Evolutionary conservation across 2,888 invertebrate genomes (phyloP).

Genomic region (Drosophila prolongata): DNA sequence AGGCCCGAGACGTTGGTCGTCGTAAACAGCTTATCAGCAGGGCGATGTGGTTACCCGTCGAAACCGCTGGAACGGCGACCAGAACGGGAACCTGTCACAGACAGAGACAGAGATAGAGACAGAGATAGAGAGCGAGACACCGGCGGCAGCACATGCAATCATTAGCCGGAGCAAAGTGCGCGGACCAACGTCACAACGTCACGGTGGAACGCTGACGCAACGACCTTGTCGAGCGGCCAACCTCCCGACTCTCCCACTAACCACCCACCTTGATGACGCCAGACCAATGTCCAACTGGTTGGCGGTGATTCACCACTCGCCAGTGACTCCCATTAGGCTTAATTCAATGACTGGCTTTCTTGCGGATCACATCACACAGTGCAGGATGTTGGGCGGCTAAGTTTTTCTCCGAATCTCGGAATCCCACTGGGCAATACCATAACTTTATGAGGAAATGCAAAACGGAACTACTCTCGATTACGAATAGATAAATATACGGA

Average conservation of each 20-base stretch:
- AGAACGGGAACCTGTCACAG: slow-evolving; percentile 27
- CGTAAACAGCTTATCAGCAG: slow-evolving; percentile 56
- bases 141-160: slow-evolving; percentile 19
- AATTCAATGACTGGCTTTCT: slow-evolving; percentile 22
- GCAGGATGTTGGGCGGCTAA: slow-evolving; percentile 20
- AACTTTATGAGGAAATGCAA: slow-evolving; percentile 1
- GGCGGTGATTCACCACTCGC: slow-evolving; percentile 12
- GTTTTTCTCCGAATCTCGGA: slow-evolving; percentile 21
- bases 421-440: slow-evolving; percentile 16
- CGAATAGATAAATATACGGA: slow-evolving; percentile 7
- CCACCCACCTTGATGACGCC: slow-evolving; percentile 37
- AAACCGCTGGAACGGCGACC: slow-evolving; percentile 27
- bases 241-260: slow-evolving; percentile 16
- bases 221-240: slow-evolving; percentile 29
- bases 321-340: slow-evolving; percentile 27
- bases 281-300: slow-evolving; percentile 7
- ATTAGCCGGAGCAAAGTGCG: slow-evolving; percentile 56
- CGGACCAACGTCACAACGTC: slow-evolving; percentile 46
- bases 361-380: slow-evolving; percentile 8
- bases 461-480: slow-evolving; percentile 12
- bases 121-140: slow-evolving; percentile 7
- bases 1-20: slow-evolving; percentile 21
- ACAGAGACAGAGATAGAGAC: slow-evolving; percentile 4
- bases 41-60: slow-evolving; percentile 28
- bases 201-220: slow-evolving; percentile 44